Conservation (phyloP, 2,797 vertebrate species). For the Phoebastria nigripes region DNA sequence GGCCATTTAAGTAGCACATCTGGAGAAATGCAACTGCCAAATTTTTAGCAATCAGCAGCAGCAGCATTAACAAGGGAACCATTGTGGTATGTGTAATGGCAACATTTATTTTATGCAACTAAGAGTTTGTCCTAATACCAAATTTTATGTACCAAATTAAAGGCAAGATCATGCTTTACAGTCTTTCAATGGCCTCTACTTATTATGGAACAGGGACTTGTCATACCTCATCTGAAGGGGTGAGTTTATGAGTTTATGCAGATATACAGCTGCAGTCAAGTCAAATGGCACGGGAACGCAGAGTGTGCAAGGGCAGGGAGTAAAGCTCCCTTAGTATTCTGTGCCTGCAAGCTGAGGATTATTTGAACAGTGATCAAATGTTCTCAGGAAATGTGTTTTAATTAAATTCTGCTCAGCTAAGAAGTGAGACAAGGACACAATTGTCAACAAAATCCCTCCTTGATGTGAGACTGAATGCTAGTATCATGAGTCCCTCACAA, state of each 20-base stretch:
- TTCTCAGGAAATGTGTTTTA: slow-evolving; percentile 38
- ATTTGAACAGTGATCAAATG: slow-evolving; percentile 25
- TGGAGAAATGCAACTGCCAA: slow-evolving; percentile 30
- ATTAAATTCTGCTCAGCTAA: slow-evolving; percentile 49
- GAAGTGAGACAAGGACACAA: slow-evolving; percentile 15
- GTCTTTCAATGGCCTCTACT: not conserved
- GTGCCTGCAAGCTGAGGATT: not conserved
- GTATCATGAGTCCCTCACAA: not conserved
- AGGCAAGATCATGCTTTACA: not conserved
- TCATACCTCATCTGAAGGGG: not conserved
- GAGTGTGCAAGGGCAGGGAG: not conserved
- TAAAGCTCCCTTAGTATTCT: not conserved
- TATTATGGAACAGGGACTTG: not conserved
- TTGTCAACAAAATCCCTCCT: not conserved
- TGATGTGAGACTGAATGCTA: not conserved
- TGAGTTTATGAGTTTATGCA: slow-evolving; percentile 16
- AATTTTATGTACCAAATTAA: not conserved
- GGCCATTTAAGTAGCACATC: slow-evolving; percentile 16
- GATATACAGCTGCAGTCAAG: not conserved
- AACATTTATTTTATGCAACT: slow-evolving; percentile 1
- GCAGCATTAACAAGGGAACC: not conserved
- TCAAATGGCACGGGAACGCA: not conserved
- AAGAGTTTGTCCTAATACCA: not conserved
- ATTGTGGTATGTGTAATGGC: not conserved
- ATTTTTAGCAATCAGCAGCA: not conserved